Conservation (phyloP, 2,888 invertebrate species). For the Pammene fasciana region DNA sequence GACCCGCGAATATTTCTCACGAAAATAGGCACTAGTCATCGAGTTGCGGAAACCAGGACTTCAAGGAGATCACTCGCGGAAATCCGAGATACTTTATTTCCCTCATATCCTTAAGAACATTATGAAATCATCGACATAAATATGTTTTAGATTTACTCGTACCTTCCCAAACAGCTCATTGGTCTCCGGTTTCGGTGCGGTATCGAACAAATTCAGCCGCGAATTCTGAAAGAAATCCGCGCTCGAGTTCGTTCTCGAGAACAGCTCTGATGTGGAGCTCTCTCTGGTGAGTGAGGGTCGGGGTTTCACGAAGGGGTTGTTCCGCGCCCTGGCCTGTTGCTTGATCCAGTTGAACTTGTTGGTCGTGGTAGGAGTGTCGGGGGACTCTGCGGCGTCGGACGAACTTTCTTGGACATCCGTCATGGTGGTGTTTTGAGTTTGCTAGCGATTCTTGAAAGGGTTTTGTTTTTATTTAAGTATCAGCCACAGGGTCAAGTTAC, state of each 20-base stretch:
- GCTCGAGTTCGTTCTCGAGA: conserved; percentile 73
- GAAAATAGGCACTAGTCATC: too few relatives aligned
- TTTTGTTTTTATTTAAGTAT: too few relatives aligned
- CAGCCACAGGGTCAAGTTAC: too few relatives aligned
- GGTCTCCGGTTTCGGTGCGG: conserved; percentile 69
- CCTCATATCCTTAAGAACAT: too few relatives aligned
- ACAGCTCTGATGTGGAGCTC: conserved; percentile 71
- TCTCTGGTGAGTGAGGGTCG: conserved; percentile 72
- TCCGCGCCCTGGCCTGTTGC: conserved; percentile 64
- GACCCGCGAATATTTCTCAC: too few relatives aligned
- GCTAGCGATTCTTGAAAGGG: too few relatives aligned
- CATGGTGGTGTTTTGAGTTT: conserved; percentile 28
- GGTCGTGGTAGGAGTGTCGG: conserved; percentile 62
- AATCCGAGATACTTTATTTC: too few relatives aligned
- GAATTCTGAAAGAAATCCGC: conserved; percentile 77
- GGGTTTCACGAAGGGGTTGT: conserved; percentile 71
- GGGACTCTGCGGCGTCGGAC: conserved; percentile 58
- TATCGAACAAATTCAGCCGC: conserved; percentile 74
- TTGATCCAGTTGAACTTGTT: conserved; percentile 74
- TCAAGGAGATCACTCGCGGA: too few relatives aligned
- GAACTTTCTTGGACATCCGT: conserved; percentile 56
- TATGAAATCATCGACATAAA: too few relatives aligned
- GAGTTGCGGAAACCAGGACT: too few relatives aligned
- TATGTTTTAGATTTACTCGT: background rate
- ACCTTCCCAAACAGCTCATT: conserved; percentile 65